Base-by-base conservation (phyloP, 2,113 vertebrate genomes). In the Piaya cayana region DNA sequence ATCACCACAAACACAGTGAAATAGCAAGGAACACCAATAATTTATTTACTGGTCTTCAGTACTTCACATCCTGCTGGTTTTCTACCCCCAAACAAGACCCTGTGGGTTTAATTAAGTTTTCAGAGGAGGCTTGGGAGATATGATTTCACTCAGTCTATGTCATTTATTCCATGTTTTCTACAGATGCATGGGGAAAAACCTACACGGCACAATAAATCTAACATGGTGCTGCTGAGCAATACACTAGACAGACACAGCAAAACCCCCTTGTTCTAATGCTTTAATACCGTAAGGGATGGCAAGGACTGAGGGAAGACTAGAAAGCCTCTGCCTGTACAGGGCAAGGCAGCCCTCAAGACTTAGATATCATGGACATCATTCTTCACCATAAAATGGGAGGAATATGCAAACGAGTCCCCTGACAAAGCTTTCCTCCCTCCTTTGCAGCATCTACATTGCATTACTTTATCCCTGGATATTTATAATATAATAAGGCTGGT, bases 101-200 rank as follows among this genome's bases (percentile, higher is more conserved):
- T 92, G 64, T 65, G 95, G 95, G 76, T 88, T 95, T 95, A 95
- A 97, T 97, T 96, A 96, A 86, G 90, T 71, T 92, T 94, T 94
- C 95, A 93, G 80, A 83, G 69, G 72, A 88, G 74, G 84, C 50
- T 83, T 92, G 83, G 80, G 92, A 95, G 74, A 81, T 67, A 84
- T 2, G 17, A 88, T 83, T 95, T 90, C 93, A 92, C 58, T 90
- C 90, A 58, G 85, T 65, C 92, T 81, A 26, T 88, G 88, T 76
- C 90, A 84, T 92, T 97, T 95, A 86, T 86, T 94, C 72, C 72
- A 53, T 29, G 56, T 53, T 93, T 90, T 63, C 86, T 82, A 88
- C 50, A 58, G 85, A 94, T 79, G 80, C 62, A 78, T 0, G 1
- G 82, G 71, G 56, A 59, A 80, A 81, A 90, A 34, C 36, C 62